These are phyloP conservation scores for Eonycteris spelaea DNA, from an alignment of 2,113 vertebrate species.

Conservation along the genomic window DNA sequence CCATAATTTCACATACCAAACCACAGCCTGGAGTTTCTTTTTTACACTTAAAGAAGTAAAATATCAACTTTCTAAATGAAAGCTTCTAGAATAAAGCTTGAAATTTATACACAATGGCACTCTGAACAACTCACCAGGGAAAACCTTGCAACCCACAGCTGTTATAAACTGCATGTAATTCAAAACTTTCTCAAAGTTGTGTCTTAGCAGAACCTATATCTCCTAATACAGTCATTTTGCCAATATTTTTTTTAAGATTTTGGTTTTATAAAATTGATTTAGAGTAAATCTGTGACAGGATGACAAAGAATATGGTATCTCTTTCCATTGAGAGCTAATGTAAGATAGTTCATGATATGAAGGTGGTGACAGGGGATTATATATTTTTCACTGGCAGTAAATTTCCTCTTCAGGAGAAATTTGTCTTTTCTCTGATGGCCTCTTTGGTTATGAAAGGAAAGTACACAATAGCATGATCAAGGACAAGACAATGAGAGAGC, in stretches of 20 bases:
- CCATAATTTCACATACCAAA: background rate
- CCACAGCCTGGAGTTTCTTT: background rate
- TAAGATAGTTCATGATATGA: background rate
- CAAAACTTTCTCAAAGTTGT: background rate
- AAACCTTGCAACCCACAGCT: background rate
- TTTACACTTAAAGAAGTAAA: background rate
- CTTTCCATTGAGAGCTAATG: background rate
- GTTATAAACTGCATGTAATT: background rate
- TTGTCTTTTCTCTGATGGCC: background rate
- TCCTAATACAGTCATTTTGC: background rate
- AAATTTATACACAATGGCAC: background rate
- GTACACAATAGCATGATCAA: background rate
- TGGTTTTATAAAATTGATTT: slow-evolving; percentile 21
- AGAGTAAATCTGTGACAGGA: background rate
- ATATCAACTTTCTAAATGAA: slow-evolving; percentile 45
- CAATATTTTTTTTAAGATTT: slow-evolving; percentile 39
- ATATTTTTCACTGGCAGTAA: slow-evolving; percentile 1
- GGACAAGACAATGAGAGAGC: background rate
- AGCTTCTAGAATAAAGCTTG: background rate
- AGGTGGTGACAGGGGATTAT: background rate
- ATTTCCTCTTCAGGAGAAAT: background rate
- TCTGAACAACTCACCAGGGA: background rate
- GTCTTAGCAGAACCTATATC: background rate
- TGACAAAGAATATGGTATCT: background rate
- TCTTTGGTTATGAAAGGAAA: slow-evolving; percentile 15